A percentile compares a stretch with the other conserved stretches of the same genome.
These are phyloP conservation scores for Polydesmus complanatus DNA, from an alignment of 2,888 invertebrate species.

Conservation along the genomic window DNA sequence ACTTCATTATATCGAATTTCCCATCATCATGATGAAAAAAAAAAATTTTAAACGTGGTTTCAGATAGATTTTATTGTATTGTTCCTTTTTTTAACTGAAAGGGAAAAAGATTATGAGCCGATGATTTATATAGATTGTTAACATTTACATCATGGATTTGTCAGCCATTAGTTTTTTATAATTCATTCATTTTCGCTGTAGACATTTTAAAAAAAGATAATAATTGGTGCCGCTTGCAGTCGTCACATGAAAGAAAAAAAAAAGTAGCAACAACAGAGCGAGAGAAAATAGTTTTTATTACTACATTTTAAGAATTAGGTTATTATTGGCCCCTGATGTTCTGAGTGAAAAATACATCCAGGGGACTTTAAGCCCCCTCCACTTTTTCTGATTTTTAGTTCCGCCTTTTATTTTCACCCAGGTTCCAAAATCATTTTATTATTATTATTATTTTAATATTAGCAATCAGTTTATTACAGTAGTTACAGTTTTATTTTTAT, in stretches of 20 bases:
- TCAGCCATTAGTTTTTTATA: neutral
- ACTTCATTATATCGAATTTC: too few species aligned
- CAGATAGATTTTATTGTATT: too few species aligned
- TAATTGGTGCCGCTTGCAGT: neutral
- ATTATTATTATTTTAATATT: neutral
- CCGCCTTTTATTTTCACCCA: neutral
- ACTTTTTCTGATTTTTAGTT: neutral
- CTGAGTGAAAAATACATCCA: constrained; percentile 19
- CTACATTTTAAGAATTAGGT: neutral
- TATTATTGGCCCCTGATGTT: constrained; percentile 17
- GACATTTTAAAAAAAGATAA: neutral
- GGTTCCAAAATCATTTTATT: neutral
- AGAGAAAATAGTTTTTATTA: neutral
- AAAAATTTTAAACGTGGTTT: too few species aligned
- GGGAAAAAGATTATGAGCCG: neutral
- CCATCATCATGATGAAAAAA: neutral
- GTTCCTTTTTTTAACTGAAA: neutral
- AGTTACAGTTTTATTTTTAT: too few species aligned
- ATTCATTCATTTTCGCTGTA: neutral
- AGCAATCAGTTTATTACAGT: neutral
- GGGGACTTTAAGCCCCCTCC: constrained; percentile 12
- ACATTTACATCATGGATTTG: neutral
- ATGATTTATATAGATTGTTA: neutral
- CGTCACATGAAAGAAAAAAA: neutral
- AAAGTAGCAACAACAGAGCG: too few species aligned